Base-by-base conservation (phyloP, 2,888 invertebrate species). In the Eulithis prunata region DNA sequence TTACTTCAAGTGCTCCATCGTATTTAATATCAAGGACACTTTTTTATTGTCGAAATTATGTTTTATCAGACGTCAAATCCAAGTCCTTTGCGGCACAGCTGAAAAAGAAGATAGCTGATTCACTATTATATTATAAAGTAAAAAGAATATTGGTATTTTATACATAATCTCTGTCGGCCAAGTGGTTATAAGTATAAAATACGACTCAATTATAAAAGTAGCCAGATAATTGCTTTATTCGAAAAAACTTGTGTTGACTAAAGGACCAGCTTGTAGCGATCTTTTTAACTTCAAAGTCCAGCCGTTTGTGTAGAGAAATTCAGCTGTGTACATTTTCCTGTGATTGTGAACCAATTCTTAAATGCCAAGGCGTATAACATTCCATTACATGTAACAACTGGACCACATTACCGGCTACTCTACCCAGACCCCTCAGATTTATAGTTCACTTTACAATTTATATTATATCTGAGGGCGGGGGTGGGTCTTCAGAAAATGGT, bases 361-460 rank as follows among this genome's bases (percentile, higher is more conserved):
- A 90, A 90, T 89, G 90, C 83, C 90, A 90, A 90, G 90, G 90
- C 73, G 81, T 77, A 78, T 76, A 73, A 76, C 78, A 83, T 84
- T 83, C 81, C 78, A 77, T 74, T 78, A 71, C 72, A 76, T 77
- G 73, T 75, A 75, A 80, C 78, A 75, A 81, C 78, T 81, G 80
- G 82, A 79, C 75, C 72, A 72, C 64, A 70, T 78, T 79, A 76
- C 77, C 78, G 78, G 73, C 82, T 82, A 83, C 55, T 68, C 70
- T 82, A 80, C 64, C 58, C 68, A 77, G 86, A 79, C 57, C 78
- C 77, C 61, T 63, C 21, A 57, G 38, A 51, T 63, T 61, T 64
- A 66, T 60, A 70, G 45, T 55, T 69, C 41, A 49, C 68, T 66
- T 59, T 43, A 47, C 41, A 8, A 58, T 57, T 65, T 62, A 51